Evolutionary conservation across 2,113 vertebrate genomes (phyloP), one percentile per base, ranked within the genome.

Genomic region (Centrocercus urophasianus): DNA sequence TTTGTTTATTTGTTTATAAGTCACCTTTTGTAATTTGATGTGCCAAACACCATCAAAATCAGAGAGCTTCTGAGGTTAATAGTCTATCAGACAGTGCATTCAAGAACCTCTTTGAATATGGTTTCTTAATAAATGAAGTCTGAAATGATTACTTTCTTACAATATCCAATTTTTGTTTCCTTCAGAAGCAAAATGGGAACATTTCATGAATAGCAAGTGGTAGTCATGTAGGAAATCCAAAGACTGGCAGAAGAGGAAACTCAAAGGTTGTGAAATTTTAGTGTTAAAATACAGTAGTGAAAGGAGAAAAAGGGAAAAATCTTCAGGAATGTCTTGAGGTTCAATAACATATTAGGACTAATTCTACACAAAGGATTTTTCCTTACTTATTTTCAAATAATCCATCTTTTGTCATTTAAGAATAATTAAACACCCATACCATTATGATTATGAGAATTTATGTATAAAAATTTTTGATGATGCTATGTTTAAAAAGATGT

Each of bases 111-210:
- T 86, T 88, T 94, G 89, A 83, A 65, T 83, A 76, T n/a, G 14
- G 24, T 94, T 94, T 85, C 25, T 80, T 94, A 89, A 94, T 91
- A 95, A 96, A 88, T 90, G 27, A 71, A 96, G 14, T 83, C 83
- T 63, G 84, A 32, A 90, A 88, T 89, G 57, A 89, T 95, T 94
- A 73, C 65, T 63, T 91, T 77, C 28, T 77, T 40, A 36, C 32
- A 87, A 24, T 86, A 83, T 72, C 71, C 70, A 88, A 20, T 83
- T 80, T 92, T 92, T 91, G 32, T 45, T 92, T 95, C 94, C 70
- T 95, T 94, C 86, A 80, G 85, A 95, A 94, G 64, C 28, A 91
- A 96, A 91, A 74, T 42, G 24, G 18, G 18, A 87, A 71, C 24
- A 73, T 81, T 94, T 86, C 25, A 87, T 80, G 87, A 95, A 89